Percentiles rank a stretch among this genome's conserved stretches.
These are phyloP conservation scores for Tylochromis polylepis DNA, from an alignment of 2,113 vertebrate genomes.

Conservation along the genomic window DNA sequence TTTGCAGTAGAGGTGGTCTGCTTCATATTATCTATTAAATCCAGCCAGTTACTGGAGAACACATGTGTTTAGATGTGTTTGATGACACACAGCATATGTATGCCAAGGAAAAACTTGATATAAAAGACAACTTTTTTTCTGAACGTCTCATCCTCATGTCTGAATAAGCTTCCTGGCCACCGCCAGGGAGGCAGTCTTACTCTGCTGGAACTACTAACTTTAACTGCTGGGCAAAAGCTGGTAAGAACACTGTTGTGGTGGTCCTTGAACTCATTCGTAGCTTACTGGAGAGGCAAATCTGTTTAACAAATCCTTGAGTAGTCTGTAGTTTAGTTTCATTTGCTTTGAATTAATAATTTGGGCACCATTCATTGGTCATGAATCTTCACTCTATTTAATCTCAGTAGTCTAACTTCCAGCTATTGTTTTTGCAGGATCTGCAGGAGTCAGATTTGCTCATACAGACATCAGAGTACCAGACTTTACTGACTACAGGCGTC, in stretches of 20 bases:
- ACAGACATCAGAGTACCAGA: constrained; percentile 84
- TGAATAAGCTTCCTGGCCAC: neutral
- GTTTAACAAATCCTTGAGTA: neutral
- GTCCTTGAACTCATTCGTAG: neutral
- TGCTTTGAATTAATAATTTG: neutral
- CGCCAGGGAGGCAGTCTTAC: neutral
- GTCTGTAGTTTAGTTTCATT: neutral
- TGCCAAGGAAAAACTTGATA: neutral
- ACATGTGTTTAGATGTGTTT: neutral
- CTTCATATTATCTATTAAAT: neutral
- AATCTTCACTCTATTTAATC: accelerated
- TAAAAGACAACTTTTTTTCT: neutral
- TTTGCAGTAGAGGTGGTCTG: neutral
- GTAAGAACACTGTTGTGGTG: neutral
- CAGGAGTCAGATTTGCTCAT: constrained; percentile 79
- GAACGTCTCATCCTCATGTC: neutral
- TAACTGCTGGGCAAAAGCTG: neutral
- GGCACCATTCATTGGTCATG: accelerated
- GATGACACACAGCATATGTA: neutral
- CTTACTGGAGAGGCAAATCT: neutral
- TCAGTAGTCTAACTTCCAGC: neutral
- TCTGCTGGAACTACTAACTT: too few species aligned
- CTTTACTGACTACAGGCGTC: constrained; percentile 84
- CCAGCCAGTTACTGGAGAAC: neutral
- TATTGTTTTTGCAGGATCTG: constrained; percentile 60